Conservation (phyloP, 2,888 invertebrate species). For the Ligdia adustata region DNA sequence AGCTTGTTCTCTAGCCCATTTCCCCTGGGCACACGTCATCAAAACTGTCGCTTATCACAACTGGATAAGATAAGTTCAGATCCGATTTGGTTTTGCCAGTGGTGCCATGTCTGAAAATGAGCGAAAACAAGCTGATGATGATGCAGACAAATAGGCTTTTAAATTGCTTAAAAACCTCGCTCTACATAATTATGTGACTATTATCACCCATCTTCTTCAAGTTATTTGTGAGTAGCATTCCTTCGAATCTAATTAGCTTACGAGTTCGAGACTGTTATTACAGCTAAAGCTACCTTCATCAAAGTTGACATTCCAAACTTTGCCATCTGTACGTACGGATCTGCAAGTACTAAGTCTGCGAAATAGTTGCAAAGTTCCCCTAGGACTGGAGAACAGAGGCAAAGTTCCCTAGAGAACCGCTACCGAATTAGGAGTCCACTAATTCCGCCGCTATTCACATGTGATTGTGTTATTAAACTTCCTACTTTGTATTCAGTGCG, state of each 20-base stretch:
- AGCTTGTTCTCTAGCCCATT: no score
- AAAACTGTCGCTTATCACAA: no score
- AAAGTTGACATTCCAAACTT: conserved; percentile 18
- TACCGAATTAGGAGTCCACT: conserved; percentile 20
- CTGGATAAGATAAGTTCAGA: no score
- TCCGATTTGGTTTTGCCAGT: no score
- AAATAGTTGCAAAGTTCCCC: conserved; percentile 13
- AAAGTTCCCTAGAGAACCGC: conserved; percentile 12
- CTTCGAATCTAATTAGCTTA: not conserved
- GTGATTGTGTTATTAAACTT: conserved; percentile 26
- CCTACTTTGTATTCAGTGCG: conserved; percentile 25
- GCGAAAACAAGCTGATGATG: no score
- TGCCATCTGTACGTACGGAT: conserved; percentile 10
- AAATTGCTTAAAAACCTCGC: no score
- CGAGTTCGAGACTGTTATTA: not conserved
- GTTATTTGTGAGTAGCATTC: no score
- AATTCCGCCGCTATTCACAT: conserved; percentile 25
- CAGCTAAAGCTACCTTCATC: conserved; percentile 7
- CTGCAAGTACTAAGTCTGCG: conserved; percentile 8
- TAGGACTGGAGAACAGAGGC: conserved; percentile 5
- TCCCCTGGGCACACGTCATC: no score
- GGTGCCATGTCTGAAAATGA: no score
- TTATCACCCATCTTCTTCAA: no score
- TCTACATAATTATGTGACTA: no score
- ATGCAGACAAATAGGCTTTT: no score